These are phyloP conservation scores for Subacronicta megacephala DNA, from an alignment of 2,888 invertebrate species.

Conservation along the genomic window DNA sequence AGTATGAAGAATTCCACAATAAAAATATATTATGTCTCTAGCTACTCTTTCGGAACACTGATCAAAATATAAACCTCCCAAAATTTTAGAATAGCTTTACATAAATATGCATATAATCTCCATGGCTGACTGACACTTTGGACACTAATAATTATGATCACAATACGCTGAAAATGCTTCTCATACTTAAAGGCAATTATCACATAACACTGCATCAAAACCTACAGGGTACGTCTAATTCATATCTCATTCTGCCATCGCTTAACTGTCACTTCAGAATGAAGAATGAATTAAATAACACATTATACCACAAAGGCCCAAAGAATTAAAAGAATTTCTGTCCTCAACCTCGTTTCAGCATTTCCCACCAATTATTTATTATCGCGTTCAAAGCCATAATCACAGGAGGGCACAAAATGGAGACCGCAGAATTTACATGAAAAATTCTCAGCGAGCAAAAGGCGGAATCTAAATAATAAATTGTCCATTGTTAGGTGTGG, in stretches of 20 bases:
- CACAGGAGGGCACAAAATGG: constrained; percentile 67
- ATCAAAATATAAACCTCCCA: too few species aligned
- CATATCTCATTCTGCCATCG: neutral
- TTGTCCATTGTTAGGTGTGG: constrained; percentile 83
- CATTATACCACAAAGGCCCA: constrained; percentile 40
- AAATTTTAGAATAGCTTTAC: too few species aligned
- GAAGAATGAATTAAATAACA: constrained; percentile 43
- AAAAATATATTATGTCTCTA: too few species aligned
- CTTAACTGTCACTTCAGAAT: constrained; percentile 8
- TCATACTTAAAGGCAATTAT: too few species aligned
- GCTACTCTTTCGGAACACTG: too few species aligned
- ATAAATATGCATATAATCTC: too few species aligned
- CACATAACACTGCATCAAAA: too few species aligned
- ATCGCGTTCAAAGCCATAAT: constrained; percentile 69
- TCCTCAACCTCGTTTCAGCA: constrained; percentile 45
- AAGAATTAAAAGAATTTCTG: constrained; percentile 54
- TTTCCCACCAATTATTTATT: constrained; percentile 65
- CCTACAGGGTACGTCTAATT: neutral
- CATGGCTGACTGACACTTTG: too few species aligned
- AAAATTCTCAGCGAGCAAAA: constrained; percentile 74
- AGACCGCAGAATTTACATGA: constrained; percentile 77
- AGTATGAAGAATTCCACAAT: too few species aligned
- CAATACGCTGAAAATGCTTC: too few species aligned
- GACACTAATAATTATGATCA: too few species aligned
- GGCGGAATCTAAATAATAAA: constrained; percentile 87